phyloP scores from a whole-genome alignment of 2,797 vertebrate genomes.

The Kryptolebias ocellatus region DNA sequence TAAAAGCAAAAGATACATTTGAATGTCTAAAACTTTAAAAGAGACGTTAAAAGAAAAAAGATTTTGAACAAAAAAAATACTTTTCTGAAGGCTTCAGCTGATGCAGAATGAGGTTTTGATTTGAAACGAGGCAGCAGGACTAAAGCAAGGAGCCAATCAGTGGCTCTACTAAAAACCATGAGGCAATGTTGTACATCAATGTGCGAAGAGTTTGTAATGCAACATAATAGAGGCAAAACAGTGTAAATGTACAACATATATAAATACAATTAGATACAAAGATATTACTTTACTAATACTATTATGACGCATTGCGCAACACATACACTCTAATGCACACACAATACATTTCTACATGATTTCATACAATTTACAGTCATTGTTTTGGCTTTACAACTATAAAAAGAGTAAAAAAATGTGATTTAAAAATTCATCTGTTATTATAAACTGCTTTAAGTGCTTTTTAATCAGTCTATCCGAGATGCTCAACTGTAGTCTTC shows the following conservation, averaged over 20 bases:
- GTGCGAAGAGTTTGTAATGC: slow-evolving; percentile 46
- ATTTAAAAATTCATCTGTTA: slow-evolving; percentile 46
- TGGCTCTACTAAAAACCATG: slow-evolving; percentile 44
- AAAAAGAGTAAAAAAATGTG: slow-evolving; percentile 21
- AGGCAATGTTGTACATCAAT: slow-evolving; percentile 59
- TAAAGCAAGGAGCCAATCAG: slow-evolving; percentile 51
- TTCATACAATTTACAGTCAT: slow-evolving; percentile 49
- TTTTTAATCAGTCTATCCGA: slow-evolving; percentile 57
- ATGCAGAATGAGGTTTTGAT: slow-evolving; percentile 44
- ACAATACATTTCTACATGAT: slow-evolving; percentile 33
- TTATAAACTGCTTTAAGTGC: slow-evolving; percentile 71
- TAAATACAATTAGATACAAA: slow-evolving; percentile 76
- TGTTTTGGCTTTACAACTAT: slow-evolving; percentile 55
- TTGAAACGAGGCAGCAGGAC: slow-evolving; percentile 65
- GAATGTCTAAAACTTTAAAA: too few species aligned
- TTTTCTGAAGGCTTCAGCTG: slow-evolving; percentile 32
- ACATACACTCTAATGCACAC: slow-evolving; percentile 24
- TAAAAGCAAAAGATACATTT: background rate
- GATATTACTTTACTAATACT: slow-evolving; percentile 46
- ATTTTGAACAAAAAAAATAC: background rate
- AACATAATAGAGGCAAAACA: slow-evolving; percentile 41
- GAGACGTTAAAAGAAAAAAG: too few species aligned
- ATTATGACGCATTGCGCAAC: slow-evolving; percentile 45
- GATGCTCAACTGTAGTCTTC: slow-evolving; percentile 30
- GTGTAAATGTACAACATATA: slow-evolving; percentile 39